Evolutionary conservation across 2,888 invertebrate species (phyloP), one percentile per base, ranked within the genome.

Genomic region (Clivina fossor): DNA sequence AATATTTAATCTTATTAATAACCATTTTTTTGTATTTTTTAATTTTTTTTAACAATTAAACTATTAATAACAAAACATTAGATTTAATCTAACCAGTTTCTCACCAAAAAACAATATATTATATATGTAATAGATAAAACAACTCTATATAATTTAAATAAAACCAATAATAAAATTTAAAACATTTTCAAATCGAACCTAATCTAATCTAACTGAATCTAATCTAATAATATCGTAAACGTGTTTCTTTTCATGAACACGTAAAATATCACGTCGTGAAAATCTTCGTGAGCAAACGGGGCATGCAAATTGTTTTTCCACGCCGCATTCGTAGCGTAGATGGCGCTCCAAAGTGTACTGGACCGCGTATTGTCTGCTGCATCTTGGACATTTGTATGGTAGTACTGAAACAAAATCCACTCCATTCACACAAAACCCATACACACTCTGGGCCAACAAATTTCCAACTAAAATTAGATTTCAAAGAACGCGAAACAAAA

Each of bases 271-370:
- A 65, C 70, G 62, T 51, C 74, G 69, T 26, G 71, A 69, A 61
- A 74, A 75, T 59, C 68, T 69, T 59, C 67, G 66, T 22, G 65
- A 67, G 65, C 75, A 75, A 58, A 73, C 70, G 44, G 65, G 63
- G 64, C 76, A 76, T 50, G 66, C 65, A 63, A 76, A 76, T 60
- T 71, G 72, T 62, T 74, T 75, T 62, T 75, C 75, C 53, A 79
- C 78, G 59, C 82, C 81, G 63, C 83, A 83, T 64, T 83, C 82
- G 63, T 78, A 76, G 55, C 76, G 76, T 59, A 80, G 66, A 63
- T 83, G 82, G 8, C 80, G 75, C 59, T 77, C 77, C 60, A 82
- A 73, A 63, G 81, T 81, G 64, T 80, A 77, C 61, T 78, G 75
- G 68, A 80, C 79, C 24, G 79, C 76, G 66, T 83, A 83, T 55